A percentile compares a stretch with the other conserved stretches of the same genome.
phyloP scores from a whole-genome alignment of 2,113 vertebrate genomes.

The Rhinolophus ferrumequinum region DNA sequence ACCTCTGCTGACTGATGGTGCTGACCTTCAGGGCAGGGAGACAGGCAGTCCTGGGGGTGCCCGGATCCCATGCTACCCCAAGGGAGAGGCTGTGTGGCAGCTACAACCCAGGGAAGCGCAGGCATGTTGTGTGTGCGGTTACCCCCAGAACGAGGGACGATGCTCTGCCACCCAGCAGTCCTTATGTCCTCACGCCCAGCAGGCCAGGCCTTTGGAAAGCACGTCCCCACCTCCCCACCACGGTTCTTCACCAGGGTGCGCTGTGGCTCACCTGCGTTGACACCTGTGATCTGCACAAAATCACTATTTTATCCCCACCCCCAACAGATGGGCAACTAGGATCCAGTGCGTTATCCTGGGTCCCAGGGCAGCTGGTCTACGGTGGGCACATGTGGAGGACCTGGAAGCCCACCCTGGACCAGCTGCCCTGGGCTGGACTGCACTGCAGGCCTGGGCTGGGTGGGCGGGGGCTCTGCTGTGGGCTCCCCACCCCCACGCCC shows the following conservation, averaged over 20 bases:
- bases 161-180: rapidly evolving
- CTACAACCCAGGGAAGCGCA: background rate
- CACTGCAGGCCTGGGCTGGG: background rate
- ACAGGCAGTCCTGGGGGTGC: too few relatives aligned
- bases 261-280: rapidly evolving
- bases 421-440: background rate
- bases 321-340: rapidly evolving
- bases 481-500: background rate
- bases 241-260: rapidly evolving
- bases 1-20: background rate
- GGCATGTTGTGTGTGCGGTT: rapidly evolving
- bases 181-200: rapidly evolving
- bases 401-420: background rate
- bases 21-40: background rate
- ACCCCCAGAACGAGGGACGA: background rate
- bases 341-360: rapidly evolving
- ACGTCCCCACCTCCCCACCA: rapidly evolving
- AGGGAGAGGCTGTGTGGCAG: rapidly evolving
- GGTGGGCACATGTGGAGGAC: background rate
- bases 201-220: background rate
- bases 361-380: background rate
- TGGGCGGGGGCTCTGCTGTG: background rate
- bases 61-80: background rate
- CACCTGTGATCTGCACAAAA: background rate
- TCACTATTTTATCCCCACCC: rapidly evolving